Base-by-base conservation (phyloP, 2,113 vertebrate species). In the Laterallus jamaicensis region DNA sequence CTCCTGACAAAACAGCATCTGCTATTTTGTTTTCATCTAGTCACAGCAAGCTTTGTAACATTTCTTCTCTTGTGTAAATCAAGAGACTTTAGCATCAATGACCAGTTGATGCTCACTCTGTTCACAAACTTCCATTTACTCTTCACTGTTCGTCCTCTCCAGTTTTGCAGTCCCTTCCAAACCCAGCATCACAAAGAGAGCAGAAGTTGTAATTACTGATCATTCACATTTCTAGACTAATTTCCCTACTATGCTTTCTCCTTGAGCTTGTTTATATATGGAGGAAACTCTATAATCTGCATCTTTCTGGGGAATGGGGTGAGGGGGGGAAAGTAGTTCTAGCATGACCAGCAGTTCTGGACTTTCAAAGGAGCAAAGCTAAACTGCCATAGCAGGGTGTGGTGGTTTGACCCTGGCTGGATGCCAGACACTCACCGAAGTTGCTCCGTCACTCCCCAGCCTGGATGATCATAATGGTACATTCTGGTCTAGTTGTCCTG, bases 21-120 rank as follows among this genome's bases (percentile, higher is more conserved):
- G 42, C 66, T 86, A 9, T 73, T 82, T 60, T 26, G 62, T 70
- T 86, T 89, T 86, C 40, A 59, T 92, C 87, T 81, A 71, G 40
- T 66, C 35, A 63, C 44, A 11, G 22, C 26, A 91, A 76, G 10
- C 15, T 90, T 74, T 4, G 4, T 70, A 90, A 50, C 20, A 66
- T 76, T 92, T 90, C 44, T 94, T 90, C 19, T 1, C 1, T 14
- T 14, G 6, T 44, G 39, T 68, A 77, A 88, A 73, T 59, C 49
- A 44, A 39, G n/a, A 73, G 42, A 62, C 73, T 50, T 89, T 86
- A 82, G 21, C 37, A 40, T 56, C 10, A 37, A n/a, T 50, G 70
- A 60, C 74, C 28, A 64, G 32, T 12, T 82, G 63, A 76, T 24
- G 40, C 82, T 60, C 20, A 5, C 6, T 84, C 89, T 59, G n/a